These are phyloP conservation scores for Pardalotus punctatus DNA, from an alignment of 2,113 vertebrate genomes.

Conservation along the genomic window DNA sequence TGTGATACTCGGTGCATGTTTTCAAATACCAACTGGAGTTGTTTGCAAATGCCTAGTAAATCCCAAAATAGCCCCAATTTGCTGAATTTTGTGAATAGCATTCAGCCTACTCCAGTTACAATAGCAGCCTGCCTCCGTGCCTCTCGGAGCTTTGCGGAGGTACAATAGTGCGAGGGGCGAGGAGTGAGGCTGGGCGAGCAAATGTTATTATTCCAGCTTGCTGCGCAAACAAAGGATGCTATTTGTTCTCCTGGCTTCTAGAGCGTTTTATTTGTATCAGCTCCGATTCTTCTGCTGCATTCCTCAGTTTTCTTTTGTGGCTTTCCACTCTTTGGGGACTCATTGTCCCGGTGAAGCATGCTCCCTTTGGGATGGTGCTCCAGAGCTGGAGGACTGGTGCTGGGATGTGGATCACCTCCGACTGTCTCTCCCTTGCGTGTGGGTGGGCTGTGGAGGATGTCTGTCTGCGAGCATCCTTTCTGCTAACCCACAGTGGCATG, in stretches of 20 bases:
- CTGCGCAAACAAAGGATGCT: constrained; percentile 58
- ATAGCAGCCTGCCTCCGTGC: constrained; percentile 42
- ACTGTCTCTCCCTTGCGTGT: neutral
- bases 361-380: neutral
- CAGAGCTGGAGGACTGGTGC: neutral
- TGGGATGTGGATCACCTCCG: neutral
- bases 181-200: constrained; percentile 35
- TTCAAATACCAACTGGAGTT: constrained; percentile 66
- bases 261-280: neutral
- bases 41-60: constrained; percentile 67
- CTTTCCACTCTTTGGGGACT: neutral
- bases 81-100: constrained; percentile 54
- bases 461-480: neutral
- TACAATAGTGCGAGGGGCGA: constrained; percentile 40
- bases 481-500: neutral
- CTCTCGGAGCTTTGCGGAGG: neutral
- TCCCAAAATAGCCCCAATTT: constrained; percentile 68
- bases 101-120: constrained; percentile 51
- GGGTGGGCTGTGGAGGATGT: neutral
- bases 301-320: neutral
- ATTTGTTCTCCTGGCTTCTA: constrained; percentile 53
- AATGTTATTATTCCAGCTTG: constrained; percentile 65
- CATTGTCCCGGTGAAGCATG: neutral
- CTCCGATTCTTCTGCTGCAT: neutral
- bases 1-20: constrained; percentile 26